Evolutionary conservation across 2,113 vertebrate species (phyloP).

Genomic region (Sprattus sprattus): DNA sequence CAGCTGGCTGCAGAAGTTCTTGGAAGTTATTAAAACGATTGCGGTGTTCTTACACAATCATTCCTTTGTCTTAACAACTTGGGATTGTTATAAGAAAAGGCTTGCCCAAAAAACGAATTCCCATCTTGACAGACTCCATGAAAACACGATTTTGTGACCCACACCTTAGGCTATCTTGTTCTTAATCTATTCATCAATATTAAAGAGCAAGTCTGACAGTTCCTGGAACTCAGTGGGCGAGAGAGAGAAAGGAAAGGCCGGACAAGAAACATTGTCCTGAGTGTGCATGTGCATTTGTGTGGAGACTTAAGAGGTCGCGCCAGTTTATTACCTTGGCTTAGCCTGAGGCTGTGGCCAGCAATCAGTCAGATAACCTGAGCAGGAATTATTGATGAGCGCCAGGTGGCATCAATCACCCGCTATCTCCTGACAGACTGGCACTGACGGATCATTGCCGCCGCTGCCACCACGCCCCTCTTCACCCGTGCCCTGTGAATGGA

Average conservation of each 20-base stretch:
- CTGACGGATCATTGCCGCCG: constrained; percentile 35
- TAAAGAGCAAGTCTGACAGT: background rate
- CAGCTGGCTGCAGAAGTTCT: background rate
- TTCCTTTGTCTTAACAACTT: background rate
- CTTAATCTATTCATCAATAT: background rate
- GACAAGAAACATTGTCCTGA: background rate
- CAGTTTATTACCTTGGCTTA: constrained; percentile 9
- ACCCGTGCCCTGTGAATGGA: background rate
- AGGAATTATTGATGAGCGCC: constrained; percentile 62
- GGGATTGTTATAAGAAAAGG: background rate
- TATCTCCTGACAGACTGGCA: constrained; percentile 61
- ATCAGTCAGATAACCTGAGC: constrained; percentile 52
- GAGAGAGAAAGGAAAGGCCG: background rate
- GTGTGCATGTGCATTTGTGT: background rate
- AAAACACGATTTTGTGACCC: background rate
- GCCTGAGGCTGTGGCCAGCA: constrained; percentile 44
- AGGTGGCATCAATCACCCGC: constrained; percentile 54
- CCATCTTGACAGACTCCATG: background rate
- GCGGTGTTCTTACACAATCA: background rate
- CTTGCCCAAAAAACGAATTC: background rate
- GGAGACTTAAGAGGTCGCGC: background rate
- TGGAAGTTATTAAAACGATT: background rate
- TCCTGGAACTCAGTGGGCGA: background rate
- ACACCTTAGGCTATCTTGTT: background rate
- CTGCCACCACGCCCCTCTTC: constrained; percentile 32